phyloP scores from a whole-genome alignment of 2,113 vertebrate species.

The Drymodes brunneopygia region DNA sequence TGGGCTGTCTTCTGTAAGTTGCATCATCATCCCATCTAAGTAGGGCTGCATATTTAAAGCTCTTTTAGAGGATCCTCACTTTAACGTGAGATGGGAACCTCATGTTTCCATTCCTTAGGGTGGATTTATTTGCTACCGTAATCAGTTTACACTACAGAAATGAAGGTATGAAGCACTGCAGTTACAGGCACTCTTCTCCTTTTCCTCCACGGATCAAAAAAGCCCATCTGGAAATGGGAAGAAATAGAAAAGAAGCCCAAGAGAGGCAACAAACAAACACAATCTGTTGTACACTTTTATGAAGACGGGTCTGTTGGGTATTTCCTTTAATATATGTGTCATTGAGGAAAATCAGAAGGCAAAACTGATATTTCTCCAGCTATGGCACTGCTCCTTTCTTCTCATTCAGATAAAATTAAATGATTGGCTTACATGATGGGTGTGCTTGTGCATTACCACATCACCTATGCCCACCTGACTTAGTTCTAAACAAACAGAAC shows the following conservation, averaged over 20 bases:
- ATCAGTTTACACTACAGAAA: background rate
- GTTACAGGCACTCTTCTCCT: background rate
- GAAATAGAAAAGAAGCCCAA: background rate
- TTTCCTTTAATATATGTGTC: background rate
- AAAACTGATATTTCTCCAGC: background rate
- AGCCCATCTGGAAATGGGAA: background rate
- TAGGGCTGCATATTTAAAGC: background rate
- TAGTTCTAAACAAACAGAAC: background rate
- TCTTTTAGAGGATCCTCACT: background rate
- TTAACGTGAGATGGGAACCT: background rate
- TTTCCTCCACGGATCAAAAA: background rate
- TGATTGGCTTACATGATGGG: fast-evolving
- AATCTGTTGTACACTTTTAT: background rate
- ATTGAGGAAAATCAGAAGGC: background rate
- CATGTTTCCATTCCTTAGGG: background rate
- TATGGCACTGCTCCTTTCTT: background rate
- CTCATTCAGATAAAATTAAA: background rate
- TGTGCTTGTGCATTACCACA: background rate
- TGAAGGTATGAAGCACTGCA: background rate
- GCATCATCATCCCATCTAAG: background rate
- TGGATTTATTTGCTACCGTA: background rate
- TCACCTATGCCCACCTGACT: background rate
- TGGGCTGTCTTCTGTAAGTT: background rate
- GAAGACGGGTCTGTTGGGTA: background rate
- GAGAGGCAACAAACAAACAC: background rate